Base-by-base conservation (phyloP, 2,888 invertebrate species). In the Drosophila anomelani region DNA sequence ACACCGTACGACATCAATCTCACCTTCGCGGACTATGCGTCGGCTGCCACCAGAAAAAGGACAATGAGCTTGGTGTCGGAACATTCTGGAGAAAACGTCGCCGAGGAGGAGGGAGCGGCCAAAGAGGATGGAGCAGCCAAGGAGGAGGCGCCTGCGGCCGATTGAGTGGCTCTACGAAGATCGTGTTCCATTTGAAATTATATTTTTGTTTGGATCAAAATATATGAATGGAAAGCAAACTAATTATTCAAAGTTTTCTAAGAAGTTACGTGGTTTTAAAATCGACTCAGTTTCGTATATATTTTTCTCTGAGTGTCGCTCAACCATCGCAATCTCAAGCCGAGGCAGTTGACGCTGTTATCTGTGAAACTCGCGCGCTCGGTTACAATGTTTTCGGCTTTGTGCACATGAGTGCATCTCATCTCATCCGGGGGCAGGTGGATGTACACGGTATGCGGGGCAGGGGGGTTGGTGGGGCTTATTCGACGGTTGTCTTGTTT, bases 1-100 rank as follows among this genome's bases (percentile, higher is more conserved):
- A 81, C 90, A 0, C 79, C 78, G 1, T 91, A 80, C 44, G 92
- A 92, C 73, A 90, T 92, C 0, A 92, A 92, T 68, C 68, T 92
- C 43, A 91, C 90, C 3, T 92, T 91, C 57, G 60, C 76, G 13
- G 80, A 88, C 4, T 88, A 91, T 55, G 85, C 78, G 2, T 78
- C 78, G 4, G 81, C n/a, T 20, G 26, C 51, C 13, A 12, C 0
- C 12, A 34, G 43, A 41, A 26, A 23, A 12, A 34, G 9, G 17
- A 26, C 39, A 6, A 32, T 32, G 23, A 61, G 60, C 41, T 3
- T 26, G 55, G 34, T 4, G 3, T 32, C 10, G 10, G 47, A 57
- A 13, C 8, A 51, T 15, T 23, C 15, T 57, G 29, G 23, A 12
- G 51, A 15, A 9, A 20, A 1, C 1, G 51, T 6, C 12, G 15